Evolutionary conservation across 2,888 invertebrate genomes (phyloP), one percentile per base, ranked within the genome.

Genomic region (Clistopyga incitator): DNA sequence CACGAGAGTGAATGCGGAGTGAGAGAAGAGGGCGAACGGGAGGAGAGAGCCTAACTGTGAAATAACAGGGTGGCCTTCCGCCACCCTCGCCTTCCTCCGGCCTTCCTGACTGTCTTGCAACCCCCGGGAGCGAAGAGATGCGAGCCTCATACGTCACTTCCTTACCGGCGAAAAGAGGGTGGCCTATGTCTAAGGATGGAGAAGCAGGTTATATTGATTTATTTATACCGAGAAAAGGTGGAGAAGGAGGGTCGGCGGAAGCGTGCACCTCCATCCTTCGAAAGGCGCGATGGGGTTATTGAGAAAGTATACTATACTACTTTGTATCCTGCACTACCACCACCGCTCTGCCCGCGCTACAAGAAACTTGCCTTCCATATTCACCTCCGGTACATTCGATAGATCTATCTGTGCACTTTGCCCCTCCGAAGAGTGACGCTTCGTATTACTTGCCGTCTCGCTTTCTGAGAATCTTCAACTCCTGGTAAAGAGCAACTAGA

Each of bases 151-250:
- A 92, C 91, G 91, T 92, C 91, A 92, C 90, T 90, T 90, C 87
- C 89, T 89, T 88, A 88, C 89, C 89, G 85, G 86, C 84, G 87
- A 87, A 86, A 87, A 86, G 85, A 87, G 88, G 87, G 87, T 86
- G 79, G 87, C 86, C 87, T 34, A 50, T 59, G 79, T 64, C 84
- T 82, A 82, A 86, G 67, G 81, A 56, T 54, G 72, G 81, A 85
- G 88, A 86, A 88, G 87, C 89, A 88, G 90, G 89, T 89, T 90
- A 90, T 92, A 92, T 92, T 92, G 92, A 92, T 93, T 92, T 92
- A 92, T 92, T 92, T 92, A 92, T 89, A 90, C 88, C 87, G 87
- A 88, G 88, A 86, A 88, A 86, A 79, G 70, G 52, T 54, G 74
- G 59, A 72, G 38, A 50, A 52, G 59, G n/a, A 38, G 20, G 34